Base-by-base conservation (phyloP, 2,113 vertebrate genomes). In the Synchiropus splendidus region DNA sequence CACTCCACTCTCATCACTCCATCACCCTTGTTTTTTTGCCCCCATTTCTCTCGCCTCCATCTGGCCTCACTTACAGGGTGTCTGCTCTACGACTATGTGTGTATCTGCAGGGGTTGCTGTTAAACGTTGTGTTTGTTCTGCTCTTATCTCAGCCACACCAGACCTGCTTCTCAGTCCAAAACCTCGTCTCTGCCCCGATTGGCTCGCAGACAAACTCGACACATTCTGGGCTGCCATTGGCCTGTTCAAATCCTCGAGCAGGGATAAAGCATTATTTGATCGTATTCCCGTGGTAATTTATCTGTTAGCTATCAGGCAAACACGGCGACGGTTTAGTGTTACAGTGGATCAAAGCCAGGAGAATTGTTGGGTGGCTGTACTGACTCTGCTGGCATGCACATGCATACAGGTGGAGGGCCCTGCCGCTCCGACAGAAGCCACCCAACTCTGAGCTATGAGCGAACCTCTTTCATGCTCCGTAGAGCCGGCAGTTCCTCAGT, bases 121-220 rank as follows among this genome's bases (percentile, higher is more conserved):
- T 64, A 36, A 63, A 58, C 74, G 69, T 27, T 77, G 70, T 71
- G 76, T 79, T 76, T 81, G 76, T 75, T 77, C 61, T 70, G 74
- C 68, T 61, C 74, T 82, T 82, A 82, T 82, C 79, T 74, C 63
- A 27, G 63, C 70, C 75, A 75, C 72, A 79, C 68, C 79, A 82
- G 79, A 66, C 77, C 74, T 73, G 66, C 43, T 75, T 78, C 65
- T 31, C 39, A 36, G 64, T 74, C 74, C 74, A 79, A 76, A 78
- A 68, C 66, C 74, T 68, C 67, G 56, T 65, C 70, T 50, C 51
- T 58, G 63, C 45, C 64, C 72, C 41, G 59, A 79, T 79, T 79
- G 74, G 79, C 79, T 65, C 45, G 31, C 56, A 63, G 55, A 66
- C 66, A 57, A 63, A 65, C 70, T 45, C 62, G 55, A 64, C 48